Evolutionary conservation across 30 jellyfish, hydroid and myxozoan species (phyloP).

Genomic region (Hydra vulgaris): DNA sequence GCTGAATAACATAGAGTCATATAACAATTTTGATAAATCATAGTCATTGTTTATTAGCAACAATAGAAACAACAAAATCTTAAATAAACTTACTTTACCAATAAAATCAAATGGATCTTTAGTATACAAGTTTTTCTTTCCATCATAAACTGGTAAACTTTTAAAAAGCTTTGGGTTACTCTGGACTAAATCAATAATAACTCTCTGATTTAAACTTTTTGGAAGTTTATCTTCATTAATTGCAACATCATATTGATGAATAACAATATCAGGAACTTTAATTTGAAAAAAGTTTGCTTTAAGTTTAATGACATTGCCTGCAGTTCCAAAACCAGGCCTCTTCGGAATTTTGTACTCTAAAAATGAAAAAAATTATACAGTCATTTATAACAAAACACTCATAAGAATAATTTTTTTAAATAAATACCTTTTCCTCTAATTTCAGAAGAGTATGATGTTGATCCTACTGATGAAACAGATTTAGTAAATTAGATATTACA

Average conservation of each 20-base stretch:
- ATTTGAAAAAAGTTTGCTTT: constrained; percentile 55
- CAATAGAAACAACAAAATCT: no score
- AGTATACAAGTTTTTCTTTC: constrained; percentile 52
- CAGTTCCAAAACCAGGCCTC: constrained; percentile 68
- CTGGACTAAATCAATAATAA: constrained; percentile 34
- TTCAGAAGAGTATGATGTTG: not conserved
- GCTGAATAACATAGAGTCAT: no score
- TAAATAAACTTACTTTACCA: constrained; percentile 23
- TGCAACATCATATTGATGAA: constrained; percentile 73
- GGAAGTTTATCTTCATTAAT: constrained; percentile 49
- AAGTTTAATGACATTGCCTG: constrained; percentile 36
- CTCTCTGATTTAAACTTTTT: constrained; percentile 34
- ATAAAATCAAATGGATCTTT: constrained; percentile 39
- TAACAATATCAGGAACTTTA: constrained; percentile 38
- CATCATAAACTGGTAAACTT: constrained; percentile 76
- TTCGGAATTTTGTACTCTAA: constrained; percentile 31
- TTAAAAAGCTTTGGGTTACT: constrained; percentile 35
- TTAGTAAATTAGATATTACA: no score
- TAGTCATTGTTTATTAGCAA: no score
- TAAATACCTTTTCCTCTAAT: not conserved
- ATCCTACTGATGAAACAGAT: not conserved
- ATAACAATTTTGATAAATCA: no score
- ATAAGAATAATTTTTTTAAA: no score
- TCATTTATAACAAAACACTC: no score
- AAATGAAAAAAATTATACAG: constrained; percentile 3